A percentile compares a stretch with the other conserved stretches of the same genome.
Evolutionary conservation across 2,797 vertebrate genomes (phyloP).

Genomic region (Mergus octosetaceus): DNA sequence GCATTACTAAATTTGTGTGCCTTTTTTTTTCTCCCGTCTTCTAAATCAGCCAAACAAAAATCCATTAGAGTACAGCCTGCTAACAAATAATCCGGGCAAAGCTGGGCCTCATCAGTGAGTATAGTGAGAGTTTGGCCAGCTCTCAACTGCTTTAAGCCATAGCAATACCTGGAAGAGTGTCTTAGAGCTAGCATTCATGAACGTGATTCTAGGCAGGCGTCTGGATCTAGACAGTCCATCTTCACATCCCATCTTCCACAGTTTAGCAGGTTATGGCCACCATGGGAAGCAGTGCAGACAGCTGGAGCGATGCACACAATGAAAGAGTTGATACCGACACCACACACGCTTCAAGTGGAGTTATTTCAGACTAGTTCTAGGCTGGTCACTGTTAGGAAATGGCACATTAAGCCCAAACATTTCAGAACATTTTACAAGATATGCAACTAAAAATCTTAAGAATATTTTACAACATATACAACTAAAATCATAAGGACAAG

Average conservation of each 20-base stretch:
- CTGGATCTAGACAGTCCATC: neutral
- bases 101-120: neutral
- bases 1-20: neutral
- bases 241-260: neutral
- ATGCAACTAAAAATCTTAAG: neutral
- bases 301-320: neutral
- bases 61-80: neutral
- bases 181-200: neutral
- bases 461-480: neutral
- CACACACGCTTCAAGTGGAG: rapidly evolving
- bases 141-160: neutral
- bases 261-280: neutral
- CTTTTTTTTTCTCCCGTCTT: neutral
- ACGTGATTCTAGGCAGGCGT: neutral
- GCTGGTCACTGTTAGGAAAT: neutral
- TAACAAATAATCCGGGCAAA: neutral
- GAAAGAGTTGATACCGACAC: neutral
- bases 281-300: neutral
- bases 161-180: neutral
- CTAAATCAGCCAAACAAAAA: neutral
- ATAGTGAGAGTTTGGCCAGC: neutral
- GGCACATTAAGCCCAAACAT: neutral
- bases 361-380: neutral
- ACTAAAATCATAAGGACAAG: neutral
- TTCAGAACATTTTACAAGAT: neutral